Conservation (phyloP, 2,888 invertebrate species). For the Margaritifera margaritifera region DNA sequence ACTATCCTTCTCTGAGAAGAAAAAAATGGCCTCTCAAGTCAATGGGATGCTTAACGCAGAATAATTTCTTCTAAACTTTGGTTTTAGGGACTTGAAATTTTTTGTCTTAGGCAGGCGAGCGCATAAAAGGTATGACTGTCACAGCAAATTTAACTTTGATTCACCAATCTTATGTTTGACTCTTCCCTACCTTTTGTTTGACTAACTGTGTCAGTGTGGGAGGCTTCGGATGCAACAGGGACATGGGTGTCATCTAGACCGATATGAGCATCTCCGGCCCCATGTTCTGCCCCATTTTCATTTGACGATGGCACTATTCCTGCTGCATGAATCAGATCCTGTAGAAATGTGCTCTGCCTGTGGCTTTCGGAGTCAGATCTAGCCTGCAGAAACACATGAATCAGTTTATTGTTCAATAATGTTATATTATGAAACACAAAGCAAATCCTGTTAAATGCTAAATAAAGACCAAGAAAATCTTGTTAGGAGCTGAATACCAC, state of each 20-base stretch:
- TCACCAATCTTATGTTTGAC: neutral
- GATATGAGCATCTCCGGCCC: conserved; percentile 44
- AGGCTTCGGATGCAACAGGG: conserved; percentile 39
- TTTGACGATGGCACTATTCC: conserved; percentile 47
- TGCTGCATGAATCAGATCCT: conserved; percentile 68
- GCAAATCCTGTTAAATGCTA: too few species aligned
- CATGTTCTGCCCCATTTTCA: conserved; percentile 42
- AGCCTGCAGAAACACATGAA: conserved; percentile 12
- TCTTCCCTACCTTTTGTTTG: conserved; percentile 25
- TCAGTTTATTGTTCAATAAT: too few species aligned
- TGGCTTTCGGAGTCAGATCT: conserved; percentile 38
- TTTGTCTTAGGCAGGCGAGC: too few species aligned
- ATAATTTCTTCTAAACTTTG: neutral
- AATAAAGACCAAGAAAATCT: too few species aligned
- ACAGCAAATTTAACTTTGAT: neutral
- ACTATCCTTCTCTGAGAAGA: neutral
- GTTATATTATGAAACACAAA: too few species aligned
- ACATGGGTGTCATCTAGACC: conserved; percentile 46
- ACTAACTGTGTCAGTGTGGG: conserved; percentile 24
- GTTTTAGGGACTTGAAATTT: too few species aligned
- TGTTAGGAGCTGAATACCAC: too few species aligned
- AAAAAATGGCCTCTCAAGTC: neutral
- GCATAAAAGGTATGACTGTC: neutral
- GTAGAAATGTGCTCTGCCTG: conserved; percentile 56
- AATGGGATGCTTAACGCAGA: neutral